Percentiles rank a stretch among this genome's conserved stretches.
Conservation (phyloP, 2,113 vertebrate species). For the Poecile atricapillus region DNA sequence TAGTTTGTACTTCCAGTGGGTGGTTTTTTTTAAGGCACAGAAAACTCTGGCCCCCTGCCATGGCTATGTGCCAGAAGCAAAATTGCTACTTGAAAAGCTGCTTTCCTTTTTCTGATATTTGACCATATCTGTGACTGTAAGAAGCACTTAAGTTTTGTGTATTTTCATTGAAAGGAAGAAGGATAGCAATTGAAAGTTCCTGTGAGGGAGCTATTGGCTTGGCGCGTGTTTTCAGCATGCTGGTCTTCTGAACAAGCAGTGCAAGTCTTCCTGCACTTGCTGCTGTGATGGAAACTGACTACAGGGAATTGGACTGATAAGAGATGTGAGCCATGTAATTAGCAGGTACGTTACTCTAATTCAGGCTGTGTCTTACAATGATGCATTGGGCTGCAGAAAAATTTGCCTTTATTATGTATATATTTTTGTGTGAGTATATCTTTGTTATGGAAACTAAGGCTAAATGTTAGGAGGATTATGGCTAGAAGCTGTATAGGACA, state of each 20-base stretch:
- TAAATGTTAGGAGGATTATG: neutral
- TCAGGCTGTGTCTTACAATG: neutral
- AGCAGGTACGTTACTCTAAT: neutral
- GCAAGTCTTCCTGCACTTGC: neutral
- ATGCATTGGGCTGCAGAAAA: neutral
- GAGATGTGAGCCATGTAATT: accelerated
- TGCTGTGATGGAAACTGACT: neutral
- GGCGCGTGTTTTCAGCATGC: neutral
- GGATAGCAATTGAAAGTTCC: neutral
- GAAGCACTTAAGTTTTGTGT: neutral
- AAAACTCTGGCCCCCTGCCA: neutral
- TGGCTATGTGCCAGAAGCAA: neutral
- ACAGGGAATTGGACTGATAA: neutral
- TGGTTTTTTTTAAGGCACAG: neutral
- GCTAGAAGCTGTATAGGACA: neutral
- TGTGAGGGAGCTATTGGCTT: neutral
- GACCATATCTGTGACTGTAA: neutral
- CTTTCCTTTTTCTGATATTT: neutral
- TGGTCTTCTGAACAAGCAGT: neutral
- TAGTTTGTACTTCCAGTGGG: neutral
- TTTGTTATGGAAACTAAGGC: neutral
- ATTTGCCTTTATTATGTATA: neutral
- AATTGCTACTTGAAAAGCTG: neutral
- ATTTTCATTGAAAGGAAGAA: neutral
- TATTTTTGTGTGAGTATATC: neutral